These are phyloP conservation scores for Diuraphis noxia DNA, from an alignment of 1,140 invertebrate species.

Conservation along the genomic window DNA sequence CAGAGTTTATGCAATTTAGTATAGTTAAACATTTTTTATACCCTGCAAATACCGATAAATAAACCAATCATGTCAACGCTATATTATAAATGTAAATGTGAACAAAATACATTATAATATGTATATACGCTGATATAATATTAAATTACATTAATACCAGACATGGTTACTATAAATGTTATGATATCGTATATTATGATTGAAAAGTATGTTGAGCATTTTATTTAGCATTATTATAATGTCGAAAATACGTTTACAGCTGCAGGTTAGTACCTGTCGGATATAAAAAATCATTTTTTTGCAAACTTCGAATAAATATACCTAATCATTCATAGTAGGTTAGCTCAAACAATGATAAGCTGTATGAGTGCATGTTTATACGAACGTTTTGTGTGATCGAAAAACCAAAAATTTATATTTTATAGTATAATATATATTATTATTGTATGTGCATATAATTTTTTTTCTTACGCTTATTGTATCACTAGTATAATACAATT, in stretches of 20 bases:
- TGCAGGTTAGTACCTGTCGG: not conserved
- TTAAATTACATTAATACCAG: too few species aligned
- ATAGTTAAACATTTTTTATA: not conserved
- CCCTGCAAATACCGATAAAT: not conserved
- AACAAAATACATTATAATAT: not conserved
- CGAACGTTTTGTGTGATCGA: not conserved
- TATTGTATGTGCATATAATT: not conserved
- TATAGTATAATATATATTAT: not conserved
- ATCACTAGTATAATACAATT: not conserved
- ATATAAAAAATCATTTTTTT: not conserved
- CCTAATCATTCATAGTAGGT: not conserved
- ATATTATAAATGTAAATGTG: not conserved
- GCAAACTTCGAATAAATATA: not conserved
- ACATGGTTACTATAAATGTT: not conserved
- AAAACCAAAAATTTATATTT: not conserved
- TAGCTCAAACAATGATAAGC: not conserved
- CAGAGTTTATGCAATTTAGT: not conserved
- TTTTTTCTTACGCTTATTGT: not conserved
- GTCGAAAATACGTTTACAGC: not conserved
- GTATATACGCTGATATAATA: too few species aligned
- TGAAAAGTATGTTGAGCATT: not conserved
- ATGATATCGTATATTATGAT: not conserved
- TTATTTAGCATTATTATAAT: not conserved
- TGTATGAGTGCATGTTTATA: not conserved
- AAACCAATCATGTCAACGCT: not conserved